Evolutionary conservation across 2,113 vertebrate genomes (phyloP).

Genomic region (Pimephales promelas): DNA sequence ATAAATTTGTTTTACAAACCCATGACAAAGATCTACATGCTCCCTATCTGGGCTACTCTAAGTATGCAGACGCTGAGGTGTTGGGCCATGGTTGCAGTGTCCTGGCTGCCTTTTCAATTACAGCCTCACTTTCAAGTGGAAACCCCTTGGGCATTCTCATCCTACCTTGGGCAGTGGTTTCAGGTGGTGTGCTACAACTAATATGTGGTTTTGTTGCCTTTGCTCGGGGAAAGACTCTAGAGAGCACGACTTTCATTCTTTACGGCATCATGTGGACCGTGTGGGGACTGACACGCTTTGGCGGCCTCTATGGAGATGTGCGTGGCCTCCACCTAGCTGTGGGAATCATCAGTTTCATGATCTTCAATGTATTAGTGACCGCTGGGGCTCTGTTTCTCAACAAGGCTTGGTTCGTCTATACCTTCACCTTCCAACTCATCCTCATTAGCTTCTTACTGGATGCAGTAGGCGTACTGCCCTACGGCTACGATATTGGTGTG

Average conservation of each 20-base stretch:
- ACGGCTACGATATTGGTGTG: slow-evolving; percentile 82
- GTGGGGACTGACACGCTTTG: slow-evolving; percentile 83
- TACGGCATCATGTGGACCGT: slow-evolving; percentile 86
- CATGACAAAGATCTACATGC: slow-evolving; percentile 71
- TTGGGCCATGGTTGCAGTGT: slow-evolving; percentile 81
- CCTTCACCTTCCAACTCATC: slow-evolving; percentile 81
- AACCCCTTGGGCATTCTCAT: slow-evolving; percentile 74
- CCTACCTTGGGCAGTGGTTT: slow-evolving; percentile 84
- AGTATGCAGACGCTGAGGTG: slow-evolving; percentile 82
- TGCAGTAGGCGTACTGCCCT: slow-evolving; percentile 72
- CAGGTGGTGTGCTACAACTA: slow-evolving; percentile 81
- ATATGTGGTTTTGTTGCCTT: slow-evolving; percentile 81
- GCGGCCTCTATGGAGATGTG: slow-evolving; percentile 72
- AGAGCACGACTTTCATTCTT: slow-evolving; percentile 84
- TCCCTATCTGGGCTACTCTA: slow-evolving; percentile 85
- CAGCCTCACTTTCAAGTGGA: slow-evolving; percentile 63
- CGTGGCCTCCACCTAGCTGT: slow-evolving; percentile 78
- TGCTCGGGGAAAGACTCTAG: slow-evolving; percentile 85
- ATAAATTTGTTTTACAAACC: slow-evolving; percentile 69
- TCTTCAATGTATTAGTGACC: slow-evolving; percentile 82
- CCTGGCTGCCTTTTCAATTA: slow-evolving; percentile 82
- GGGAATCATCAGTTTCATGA: slow-evolving; percentile 82
- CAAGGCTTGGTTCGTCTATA: slow-evolving; percentile 79
- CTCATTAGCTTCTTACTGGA: slow-evolving; percentile 86
- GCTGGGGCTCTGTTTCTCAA: slow-evolving; percentile 79